Evolutionary conservation across 1,140 invertebrate genomes (phyloP).

Genomic region (Drosophila parabipectinata): DNA sequence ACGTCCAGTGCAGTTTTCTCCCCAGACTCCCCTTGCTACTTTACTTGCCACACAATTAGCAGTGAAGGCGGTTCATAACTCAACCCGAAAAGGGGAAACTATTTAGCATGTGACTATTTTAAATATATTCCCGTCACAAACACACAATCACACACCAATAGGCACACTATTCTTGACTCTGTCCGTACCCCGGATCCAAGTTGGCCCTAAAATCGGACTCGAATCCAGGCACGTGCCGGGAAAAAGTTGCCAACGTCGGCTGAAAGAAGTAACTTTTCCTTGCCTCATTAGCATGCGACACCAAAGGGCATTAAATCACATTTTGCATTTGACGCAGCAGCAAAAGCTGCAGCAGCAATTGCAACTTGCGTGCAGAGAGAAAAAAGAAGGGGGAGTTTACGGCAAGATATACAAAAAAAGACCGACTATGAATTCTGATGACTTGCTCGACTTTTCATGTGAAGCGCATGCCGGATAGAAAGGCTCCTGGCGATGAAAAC

Average conservation of each 20-base stretch:
- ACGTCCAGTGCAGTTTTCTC: constrained; percentile 21
- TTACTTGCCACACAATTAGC: constrained; percentile 54
- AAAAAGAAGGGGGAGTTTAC: constrained; percentile 5
- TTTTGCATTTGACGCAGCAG: constrained; percentile 53
- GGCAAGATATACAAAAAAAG: constrained; percentile 40
- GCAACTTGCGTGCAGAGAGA: constrained; percentile 34
- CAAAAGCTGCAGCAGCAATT: constrained; percentile 43
- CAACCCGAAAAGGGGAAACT: constrained; percentile 28
- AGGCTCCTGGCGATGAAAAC: constrained; percentile 14
- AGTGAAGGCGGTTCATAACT: constrained; percentile 43
- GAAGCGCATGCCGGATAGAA: constrained; percentile 20
- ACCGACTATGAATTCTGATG: constrained; percentile 54
- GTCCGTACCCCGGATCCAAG: constrained; percentile 7
- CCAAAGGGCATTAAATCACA: constrained; percentile 61
- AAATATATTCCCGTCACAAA: constrained; percentile 52
- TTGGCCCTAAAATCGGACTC: constrained; percentile 33
- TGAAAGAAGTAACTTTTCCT: constrained; percentile 52
- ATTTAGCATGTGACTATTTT: constrained; percentile 52
- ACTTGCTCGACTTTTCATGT: constrained; percentile 50
- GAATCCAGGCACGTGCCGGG: constrained; percentile 45
- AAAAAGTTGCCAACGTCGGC: constrained; percentile 46
- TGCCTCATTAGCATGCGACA: constrained; percentile 58
- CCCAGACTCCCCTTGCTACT: background rate
- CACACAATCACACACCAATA: constrained; percentile 3
- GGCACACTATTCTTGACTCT: constrained; percentile 26